Evolutionary conservation across 2,888 invertebrate species (phyloP).

Genomic region (Diarsia dahlii): DNA sequence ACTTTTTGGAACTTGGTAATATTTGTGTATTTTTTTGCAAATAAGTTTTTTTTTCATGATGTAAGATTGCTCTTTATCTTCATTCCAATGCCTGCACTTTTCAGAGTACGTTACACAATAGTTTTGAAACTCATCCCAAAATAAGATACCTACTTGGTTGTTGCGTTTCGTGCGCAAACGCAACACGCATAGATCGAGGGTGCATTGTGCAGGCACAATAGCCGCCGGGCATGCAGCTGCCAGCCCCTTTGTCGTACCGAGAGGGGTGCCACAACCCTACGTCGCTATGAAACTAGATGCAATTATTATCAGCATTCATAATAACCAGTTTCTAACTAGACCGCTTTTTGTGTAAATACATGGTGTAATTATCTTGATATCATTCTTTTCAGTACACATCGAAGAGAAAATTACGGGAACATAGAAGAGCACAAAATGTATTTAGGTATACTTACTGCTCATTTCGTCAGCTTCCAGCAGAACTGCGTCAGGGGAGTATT

Average conservation of each 20-base stretch:
- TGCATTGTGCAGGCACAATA: conserved; percentile 66
- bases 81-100: neutral
- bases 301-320: conserved; percentile 45
- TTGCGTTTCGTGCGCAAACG: conserved; percentile 53
- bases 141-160: conserved; percentile 23
- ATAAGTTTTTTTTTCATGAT: neutral
- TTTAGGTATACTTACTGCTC: neutral
- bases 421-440: neutral
- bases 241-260: conserved; percentile 56
- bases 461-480: neutral
- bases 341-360: conserved; percentile 1
- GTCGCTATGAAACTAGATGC: conserved; percentile 31
- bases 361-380: conserved; percentile 36
- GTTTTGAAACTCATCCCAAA: conserved; percentile 2
- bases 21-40: neutral
- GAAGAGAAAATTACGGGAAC: too few species aligned
- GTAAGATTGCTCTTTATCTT: neutral
- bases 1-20: neutral
- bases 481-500: neutral
- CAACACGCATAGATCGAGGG: conserved; percentile 73
- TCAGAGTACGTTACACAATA: neutral
- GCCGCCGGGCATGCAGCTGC: conserved; percentile 75
- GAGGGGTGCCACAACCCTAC: conserved; percentile 59
- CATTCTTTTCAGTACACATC: neutral
- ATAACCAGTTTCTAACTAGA: conserved; percentile 45